Evolutionary conservation across 2,797 vertebrate species (phyloP).

Genomic region (Gastrophryne carolinensis): DNA sequence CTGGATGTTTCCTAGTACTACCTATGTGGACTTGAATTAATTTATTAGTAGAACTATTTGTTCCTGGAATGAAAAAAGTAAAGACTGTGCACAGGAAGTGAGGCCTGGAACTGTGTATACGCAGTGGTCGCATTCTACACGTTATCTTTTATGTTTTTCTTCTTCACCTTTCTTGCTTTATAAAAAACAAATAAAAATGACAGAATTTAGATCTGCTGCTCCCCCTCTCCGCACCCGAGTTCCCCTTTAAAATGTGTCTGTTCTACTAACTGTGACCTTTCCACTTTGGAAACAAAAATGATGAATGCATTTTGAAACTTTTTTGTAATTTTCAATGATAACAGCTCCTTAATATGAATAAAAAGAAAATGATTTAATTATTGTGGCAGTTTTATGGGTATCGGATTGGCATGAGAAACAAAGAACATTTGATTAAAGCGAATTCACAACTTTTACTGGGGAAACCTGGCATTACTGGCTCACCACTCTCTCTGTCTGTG

Average conservation of each 20-base stretch:
- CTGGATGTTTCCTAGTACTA: too few relatives aligned
- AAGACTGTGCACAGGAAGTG: background rate
- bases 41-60: too few relatives aligned
- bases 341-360: slow-evolving; percentile 42
- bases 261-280: slow-evolving; percentile 50
- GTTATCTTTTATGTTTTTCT: background rate
- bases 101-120: background rate
- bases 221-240: slow-evolving; percentile 2
- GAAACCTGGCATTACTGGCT: too few relatives aligned
- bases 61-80: background rate
- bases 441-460: too few relatives aligned
- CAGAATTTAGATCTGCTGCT: slow-evolving; percentile 7
- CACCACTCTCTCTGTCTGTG: too few relatives aligned
- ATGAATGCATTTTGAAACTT: slow-evolving; percentile 49
- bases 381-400: background rate
- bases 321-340: slow-evolving; percentile 52
- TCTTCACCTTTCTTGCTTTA: slow-evolving; percentile 16
- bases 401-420: too few relatives aligned
- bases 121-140: slow-evolving; percentile 14
- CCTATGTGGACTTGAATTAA: too few relatives aligned
- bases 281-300: slow-evolving; percentile 28
- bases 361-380: slow-evolving; percentile 17
- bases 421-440: too few relatives aligned
- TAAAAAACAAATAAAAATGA: background rate
- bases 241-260: slow-evolving; percentile 26